Percentiles rank a stretch among this genome's conserved stretches.
These are phyloP conservation scores for Platyrinchus mystaceus DNA, from an alignment of 2,797 vertebrate species.

Conservation along the genomic window DNA sequence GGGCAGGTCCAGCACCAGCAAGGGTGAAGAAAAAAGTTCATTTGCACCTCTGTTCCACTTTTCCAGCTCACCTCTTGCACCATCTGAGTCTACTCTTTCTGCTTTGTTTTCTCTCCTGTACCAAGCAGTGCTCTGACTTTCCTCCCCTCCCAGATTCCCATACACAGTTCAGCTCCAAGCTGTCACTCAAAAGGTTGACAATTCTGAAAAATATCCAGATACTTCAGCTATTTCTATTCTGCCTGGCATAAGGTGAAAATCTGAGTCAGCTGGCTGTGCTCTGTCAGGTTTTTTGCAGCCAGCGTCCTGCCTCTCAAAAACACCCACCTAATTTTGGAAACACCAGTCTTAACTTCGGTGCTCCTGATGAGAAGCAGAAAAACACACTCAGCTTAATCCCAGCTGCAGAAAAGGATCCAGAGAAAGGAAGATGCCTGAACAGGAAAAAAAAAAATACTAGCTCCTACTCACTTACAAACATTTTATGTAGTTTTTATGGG, in stretches of 20 bases:
- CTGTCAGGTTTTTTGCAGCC: slow-evolving; percentile 16
- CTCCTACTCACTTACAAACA: not conserved
- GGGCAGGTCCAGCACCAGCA: not conserved
- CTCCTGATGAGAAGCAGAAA: slow-evolving; percentile 30
- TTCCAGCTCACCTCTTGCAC: not conserved
- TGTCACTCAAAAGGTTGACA: slow-evolving; percentile 24
- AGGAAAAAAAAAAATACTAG: not conserved
- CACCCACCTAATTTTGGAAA: slow-evolving; percentile 50
- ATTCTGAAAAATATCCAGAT: slow-evolving; percentile 42
- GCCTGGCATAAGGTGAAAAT: slow-evolving; percentile 37
- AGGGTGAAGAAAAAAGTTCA: not conserved
- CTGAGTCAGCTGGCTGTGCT: slow-evolving; percentile 41
- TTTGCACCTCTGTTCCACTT: not conserved
- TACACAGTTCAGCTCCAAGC: not conserved
- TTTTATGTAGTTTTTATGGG: not conserved
- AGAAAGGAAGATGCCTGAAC: not conserved
- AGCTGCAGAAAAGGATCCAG: slow-evolving; percentile 4
- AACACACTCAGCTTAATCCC: not conserved
- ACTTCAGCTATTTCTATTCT: slow-evolving; percentile 59
- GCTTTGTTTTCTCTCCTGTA: not conserved
- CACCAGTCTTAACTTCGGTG: not conserved
- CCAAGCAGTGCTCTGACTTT: not conserved
- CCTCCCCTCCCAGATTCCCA: not conserved
- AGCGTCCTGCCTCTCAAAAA: slow-evolving; percentile 8
- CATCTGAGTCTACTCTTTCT: not conserved